phyloP scores from a whole-genome alignment of 35 echinoderm and acorn worm species.

The Antedon bifida region DNA sequence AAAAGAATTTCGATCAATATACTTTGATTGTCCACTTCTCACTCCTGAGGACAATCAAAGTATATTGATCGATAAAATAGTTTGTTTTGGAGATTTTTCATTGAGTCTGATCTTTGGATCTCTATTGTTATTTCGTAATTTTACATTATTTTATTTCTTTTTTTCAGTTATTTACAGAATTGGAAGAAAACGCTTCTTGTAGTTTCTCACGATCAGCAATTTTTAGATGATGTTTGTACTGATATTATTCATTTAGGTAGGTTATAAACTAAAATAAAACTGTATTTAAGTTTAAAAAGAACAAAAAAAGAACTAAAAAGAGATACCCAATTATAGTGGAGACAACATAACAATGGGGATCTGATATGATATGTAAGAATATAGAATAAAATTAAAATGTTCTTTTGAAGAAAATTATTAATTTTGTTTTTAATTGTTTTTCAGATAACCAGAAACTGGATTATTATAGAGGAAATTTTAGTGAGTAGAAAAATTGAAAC shows the following conservation, averaged over 20 bases:
- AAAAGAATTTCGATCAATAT: too few species aligned
- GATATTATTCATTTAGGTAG: conserved; percentile 98
- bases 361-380: background rate
- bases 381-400: too few species aligned
- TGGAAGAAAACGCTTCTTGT: conserved; percentile 95
- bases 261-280: background rate
- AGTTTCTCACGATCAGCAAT: conserved; percentile 95
- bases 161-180: conserved; percentile 70
- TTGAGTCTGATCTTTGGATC: background rate
- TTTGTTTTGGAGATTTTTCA: background rate
- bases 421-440: conserved; percentile 12
- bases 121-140: too few species aligned
- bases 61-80: too few species aligned
- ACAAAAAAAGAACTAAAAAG: too few species aligned
- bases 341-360: too few species aligned
- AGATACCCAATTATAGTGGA: too few species aligned
- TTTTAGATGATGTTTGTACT: conserved; percentile 94
- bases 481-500: conserved; percentile 44
- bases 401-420: too few species aligned
- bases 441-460: conserved; percentile 79
- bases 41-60: too few species aligned
- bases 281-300: too few species aligned
- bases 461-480: conserved; percentile 98
- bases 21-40: too few species aligned
- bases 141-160: background rate